phyloP scores from a whole-genome alignment of 2,888 invertebrate genomes.

The Drosophila infuscata region DNA sequence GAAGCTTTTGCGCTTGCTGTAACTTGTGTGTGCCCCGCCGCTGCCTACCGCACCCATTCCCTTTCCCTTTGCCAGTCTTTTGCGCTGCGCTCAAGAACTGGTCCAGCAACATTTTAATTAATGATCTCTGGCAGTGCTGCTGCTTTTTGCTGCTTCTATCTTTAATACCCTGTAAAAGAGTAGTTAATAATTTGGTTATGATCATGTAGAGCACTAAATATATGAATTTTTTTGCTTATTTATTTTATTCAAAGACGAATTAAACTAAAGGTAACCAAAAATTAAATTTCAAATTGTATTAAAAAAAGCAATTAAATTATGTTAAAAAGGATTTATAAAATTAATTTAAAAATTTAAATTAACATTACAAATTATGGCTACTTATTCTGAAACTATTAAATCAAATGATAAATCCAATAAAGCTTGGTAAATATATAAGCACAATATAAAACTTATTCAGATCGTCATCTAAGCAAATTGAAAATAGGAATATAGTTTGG shows the following conservation, averaged over 20 bases:
- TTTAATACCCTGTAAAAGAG: constrained; percentile 31
- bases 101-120: constrained; percentile 81
- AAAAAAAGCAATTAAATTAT: too few relatives aligned
- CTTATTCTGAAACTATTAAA: too few relatives aligned
- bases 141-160: constrained; percentile 29
- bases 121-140: constrained; percentile 69
- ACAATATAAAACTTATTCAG: too few relatives aligned
- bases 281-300: too few relatives aligned
- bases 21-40: constrained; percentile 41
- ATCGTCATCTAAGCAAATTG: too few relatives aligned
- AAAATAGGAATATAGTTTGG: too few relatives aligned
- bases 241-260: neutral
- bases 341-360: too few relatives aligned
- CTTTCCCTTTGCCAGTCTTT: neutral
- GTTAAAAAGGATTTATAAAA: too few relatives aligned
- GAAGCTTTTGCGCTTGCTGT: constrained; percentile 60
- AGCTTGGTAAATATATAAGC: too few relatives aligned
- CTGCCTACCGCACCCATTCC: neutral
- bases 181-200: neutral
- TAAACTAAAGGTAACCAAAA: too few relatives aligned
- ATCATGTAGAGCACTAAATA: neutral
- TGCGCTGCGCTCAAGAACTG: constrained; percentile 67
- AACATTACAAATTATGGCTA: too few relatives aligned
- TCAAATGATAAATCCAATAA: too few relatives aligned
- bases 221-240: neutral